phyloP scores from a whole-genome alignment of 2,888 invertebrate species.

The Papilio elwesi region DNA sequence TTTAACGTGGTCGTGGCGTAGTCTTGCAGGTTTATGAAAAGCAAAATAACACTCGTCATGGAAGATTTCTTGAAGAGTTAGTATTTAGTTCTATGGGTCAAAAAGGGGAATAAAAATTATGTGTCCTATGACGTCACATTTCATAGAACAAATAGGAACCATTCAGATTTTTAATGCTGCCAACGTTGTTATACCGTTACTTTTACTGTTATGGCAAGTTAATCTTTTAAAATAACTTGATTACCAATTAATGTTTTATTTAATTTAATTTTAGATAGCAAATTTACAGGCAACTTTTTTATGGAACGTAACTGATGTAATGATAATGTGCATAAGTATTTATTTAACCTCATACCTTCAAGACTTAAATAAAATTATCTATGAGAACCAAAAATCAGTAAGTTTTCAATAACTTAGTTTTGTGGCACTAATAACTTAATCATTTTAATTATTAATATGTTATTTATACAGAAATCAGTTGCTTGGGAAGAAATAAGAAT shows the following conservation, averaged over 20 bases:
- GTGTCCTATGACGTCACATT: too few species aligned
- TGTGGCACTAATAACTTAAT: background rate
- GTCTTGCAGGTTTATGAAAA: too few species aligned
- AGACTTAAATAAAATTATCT: slow-evolving; percentile 80
- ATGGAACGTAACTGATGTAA: slow-evolving; percentile 88
- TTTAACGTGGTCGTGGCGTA: too few species aligned
- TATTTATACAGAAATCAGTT: slow-evolving; percentile 47
- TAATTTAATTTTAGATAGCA: slow-evolving; percentile 56
- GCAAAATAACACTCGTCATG: too few species aligned
- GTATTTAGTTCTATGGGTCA: too few species aligned
- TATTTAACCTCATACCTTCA: slow-evolving; percentile 79
- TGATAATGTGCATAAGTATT: slow-evolving; percentile 87
- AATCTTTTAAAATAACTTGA: too few species aligned
- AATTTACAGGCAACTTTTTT: slow-evolving; percentile 86
- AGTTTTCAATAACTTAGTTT: background rate
- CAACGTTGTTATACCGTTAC: too few species aligned
- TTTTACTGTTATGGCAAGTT: too few species aligned
- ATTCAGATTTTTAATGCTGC: too few species aligned
- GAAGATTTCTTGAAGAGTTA: too few species aligned
- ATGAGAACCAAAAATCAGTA: slow-evolving; percentile 42
- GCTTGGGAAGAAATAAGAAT: slow-evolving; percentile 53
- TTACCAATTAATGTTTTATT: background rate
- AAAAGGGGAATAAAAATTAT: too few species aligned
- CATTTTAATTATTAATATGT: background rate
- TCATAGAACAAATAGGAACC: too few species aligned